Evolutionary conservation across 2,888 invertebrate genomes (phyloP), one percentile per base, ranked within the genome.

Genomic region (Cephalotes varians): DNA sequence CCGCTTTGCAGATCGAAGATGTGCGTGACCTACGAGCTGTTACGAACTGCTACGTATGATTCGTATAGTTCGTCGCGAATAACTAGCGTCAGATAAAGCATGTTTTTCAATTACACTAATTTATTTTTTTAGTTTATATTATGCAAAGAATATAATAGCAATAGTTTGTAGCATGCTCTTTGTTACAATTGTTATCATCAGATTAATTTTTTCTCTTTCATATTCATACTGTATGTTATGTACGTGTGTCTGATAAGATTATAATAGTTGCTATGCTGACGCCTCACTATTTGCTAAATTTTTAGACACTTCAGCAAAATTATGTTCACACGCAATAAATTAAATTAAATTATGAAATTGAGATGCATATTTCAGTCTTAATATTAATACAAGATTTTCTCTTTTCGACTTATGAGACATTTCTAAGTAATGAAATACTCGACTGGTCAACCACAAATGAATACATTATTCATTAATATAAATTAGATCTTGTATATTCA

Each of bases 171-270:
- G 49, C 72, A 51, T 81, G 28, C 28, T 83, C 54, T 25, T 49
- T 67, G 54, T 64, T 65, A 54, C 58, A 12, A 54, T 49, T 47
- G 73, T 69, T 31, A 82, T 69, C 77, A 65, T 80, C 15, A 15
- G 72, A 51, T 71, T 51, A 18, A 5, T 44, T 44, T 44, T 15
- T 47, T 47, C 3, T 47, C 1, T 47, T 47, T 47, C 44, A 44
- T 5, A 44, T 44, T 47, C 18, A 18, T 47, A 47, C 18, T 18
- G 4, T 47, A 18, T 5, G 37, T 7, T 7, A 37, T 37, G 7
- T 15, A 15, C 44, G n/a, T n/a, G n/a, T 47, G 15, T 47, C 44
- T 18, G 15, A 15, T 47, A 40, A 10, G 12, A 12, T 40, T 40
- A 40, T 12, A 40, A 40, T 12, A 40, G 12, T 40, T 40, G 10